Base-by-base conservation (phyloP, 2,888 invertebrate species). In the Physocephala rufipes region DNA sequence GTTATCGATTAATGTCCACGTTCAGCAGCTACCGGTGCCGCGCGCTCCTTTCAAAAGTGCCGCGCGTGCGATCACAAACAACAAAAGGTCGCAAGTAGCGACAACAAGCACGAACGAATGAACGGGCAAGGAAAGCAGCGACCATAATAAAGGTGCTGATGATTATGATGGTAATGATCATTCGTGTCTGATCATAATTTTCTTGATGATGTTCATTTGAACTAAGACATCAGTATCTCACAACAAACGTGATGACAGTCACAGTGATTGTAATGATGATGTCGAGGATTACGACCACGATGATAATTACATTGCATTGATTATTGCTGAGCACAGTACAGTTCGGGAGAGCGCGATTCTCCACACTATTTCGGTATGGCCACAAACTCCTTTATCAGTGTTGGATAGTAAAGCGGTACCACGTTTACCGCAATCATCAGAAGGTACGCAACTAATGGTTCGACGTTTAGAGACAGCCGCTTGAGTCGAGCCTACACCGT, bases 1-100 rank as follows among this genome's bases (percentile, higher is more conserved):
- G 84, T 86, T 86, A 85, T 85, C 85, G 85, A 86, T 86, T 86
- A 86, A 85, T 86, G 86, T 86, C 86, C 85, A 84, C 81, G 82
- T 84, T 82, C 82, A 82, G 84, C 83, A 79, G 85, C 85, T 85
- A 85, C 85, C 80, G 85, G 84, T 85, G 86, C 85, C 80, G 85
- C 83, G 82, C 71, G 67, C 64, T 21, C 67, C 75, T 36, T 36
- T 74, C 74, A 71, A 71, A 72, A 69, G 26, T 36, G 67, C 53
- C 73, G 74, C 72, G 64, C 53, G 61, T 73, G 71, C 74, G 74
- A 71, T 3, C 24, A 16, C 58, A 58, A 15, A 58, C 28, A 7
- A n/a, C n/a, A 15, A 58, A 28, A 58, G 58, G 58, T 58, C 76
- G 75, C 71, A 78, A 67, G 63, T 21, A 49, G 30, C 61, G 36